phyloP scores from a whole-genome alignment of 2,888 invertebrate genomes.

The Sesia bembeciformis region DNA sequence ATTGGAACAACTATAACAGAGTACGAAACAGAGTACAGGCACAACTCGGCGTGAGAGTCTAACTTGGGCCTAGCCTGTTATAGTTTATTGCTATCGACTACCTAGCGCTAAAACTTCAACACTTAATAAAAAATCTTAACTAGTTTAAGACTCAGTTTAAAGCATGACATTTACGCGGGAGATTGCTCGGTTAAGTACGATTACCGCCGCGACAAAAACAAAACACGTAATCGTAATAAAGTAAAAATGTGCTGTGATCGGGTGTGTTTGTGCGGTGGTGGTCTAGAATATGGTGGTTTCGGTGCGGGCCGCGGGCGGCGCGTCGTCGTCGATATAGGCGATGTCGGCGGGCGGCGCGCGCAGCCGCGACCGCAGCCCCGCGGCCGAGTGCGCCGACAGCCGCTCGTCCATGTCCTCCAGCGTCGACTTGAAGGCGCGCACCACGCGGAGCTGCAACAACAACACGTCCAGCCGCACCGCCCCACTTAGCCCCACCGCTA shows the following conservation, averaged over 20 bases:
- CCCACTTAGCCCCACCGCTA: slow-evolving; percentile 34
- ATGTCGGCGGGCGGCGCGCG: slow-evolving; percentile 84
- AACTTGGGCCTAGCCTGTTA: slow-evolving; percentile 9
- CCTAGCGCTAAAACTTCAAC: slow-evolving; percentile 52
- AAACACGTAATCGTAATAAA: neutral
- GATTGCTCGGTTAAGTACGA: slow-evolving; percentile 39
- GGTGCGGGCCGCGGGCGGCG: slow-evolving; percentile 38
- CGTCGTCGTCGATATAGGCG: slow-evolving; percentile 87
- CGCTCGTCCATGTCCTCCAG: slow-evolving; percentile 99
- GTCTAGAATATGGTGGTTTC: slow-evolving; percentile 16
- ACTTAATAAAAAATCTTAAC: slow-evolving; percentile 49
- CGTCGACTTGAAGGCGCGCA: slow-evolving; percentile 99
- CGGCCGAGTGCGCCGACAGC: slow-evolving; percentile 97
- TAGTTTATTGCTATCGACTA: slow-evolving; percentile 51
- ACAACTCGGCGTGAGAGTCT: slow-evolving; percentile 22
- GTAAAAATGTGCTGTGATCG: slow-evolving; percentile 5
- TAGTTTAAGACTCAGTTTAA: slow-evolving; percentile 27
- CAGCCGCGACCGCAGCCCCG: slow-evolving; percentile 90
- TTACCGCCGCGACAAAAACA: slow-evolving; percentile 10
- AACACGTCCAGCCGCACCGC: slow-evolving; percentile 63
- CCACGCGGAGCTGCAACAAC: slow-evolving; percentile 98
- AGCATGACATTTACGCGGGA: slow-evolving; percentile 12
- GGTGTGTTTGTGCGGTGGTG: slow-evolving; percentile 25
- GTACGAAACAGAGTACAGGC: slow-evolving; percentile 18
- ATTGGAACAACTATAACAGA: slow-evolving; percentile 7